A percentile compares a stretch with the other conserved stretches of the same genome.
phyloP scores from a whole-genome alignment of 2,113 vertebrate species.

The Cyanoderma ruficeps region DNA sequence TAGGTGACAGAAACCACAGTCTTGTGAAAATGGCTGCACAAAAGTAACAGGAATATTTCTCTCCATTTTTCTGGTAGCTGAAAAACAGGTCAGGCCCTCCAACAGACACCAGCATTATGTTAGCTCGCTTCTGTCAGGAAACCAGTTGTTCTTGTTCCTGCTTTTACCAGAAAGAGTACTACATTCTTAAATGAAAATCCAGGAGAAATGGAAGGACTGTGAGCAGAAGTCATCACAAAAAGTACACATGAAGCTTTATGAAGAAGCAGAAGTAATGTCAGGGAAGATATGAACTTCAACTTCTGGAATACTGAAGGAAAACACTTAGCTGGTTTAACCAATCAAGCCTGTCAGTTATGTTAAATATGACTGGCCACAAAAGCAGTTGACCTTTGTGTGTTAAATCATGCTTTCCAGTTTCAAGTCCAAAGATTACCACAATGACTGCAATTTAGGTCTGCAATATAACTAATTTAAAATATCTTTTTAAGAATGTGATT shows the following conservation, averaged over 20 bases:
- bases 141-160: not conserved
- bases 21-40: not conserved
- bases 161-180: not conserved
- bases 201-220: not conserved
- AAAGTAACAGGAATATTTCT: not conserved
- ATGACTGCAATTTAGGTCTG: not conserved
- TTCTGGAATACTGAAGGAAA: not conserved
- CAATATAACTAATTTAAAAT: not conserved
- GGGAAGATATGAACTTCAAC: not conserved
- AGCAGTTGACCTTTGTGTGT: not conserved
- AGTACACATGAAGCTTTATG: not conserved
- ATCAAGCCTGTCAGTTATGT: not conserved
- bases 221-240: not conserved
- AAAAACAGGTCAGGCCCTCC: not conserved
- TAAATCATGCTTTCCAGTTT: not conserved
- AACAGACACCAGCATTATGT: not conserved
- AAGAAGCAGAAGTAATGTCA: not conserved
- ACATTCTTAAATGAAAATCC: not conserved
- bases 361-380: not conserved
- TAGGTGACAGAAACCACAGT: not conserved
- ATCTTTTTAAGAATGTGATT: not conserved
- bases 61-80: not conserved
- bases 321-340: not conserved
- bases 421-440: slow-evolving; percentile 1
- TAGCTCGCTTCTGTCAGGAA: not conserved